Evolutionary conservation across 2,113 vertebrate genomes (phyloP).

Genomic region (Cichladusa arquata): DNA sequence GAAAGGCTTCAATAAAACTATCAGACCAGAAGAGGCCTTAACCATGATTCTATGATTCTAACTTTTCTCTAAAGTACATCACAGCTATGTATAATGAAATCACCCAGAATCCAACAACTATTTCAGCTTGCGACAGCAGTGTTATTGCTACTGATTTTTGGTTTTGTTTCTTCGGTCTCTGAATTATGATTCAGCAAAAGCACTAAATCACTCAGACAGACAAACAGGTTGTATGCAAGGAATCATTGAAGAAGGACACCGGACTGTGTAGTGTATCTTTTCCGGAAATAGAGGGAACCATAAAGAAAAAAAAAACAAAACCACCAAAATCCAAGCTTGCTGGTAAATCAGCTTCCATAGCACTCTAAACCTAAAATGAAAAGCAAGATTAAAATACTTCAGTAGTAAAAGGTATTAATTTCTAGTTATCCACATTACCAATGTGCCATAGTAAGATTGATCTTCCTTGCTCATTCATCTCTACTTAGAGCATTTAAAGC

Average conservation of each 20-base stretch:
- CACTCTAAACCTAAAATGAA: background rate
- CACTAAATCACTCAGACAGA: background rate
- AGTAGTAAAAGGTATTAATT: background rate
- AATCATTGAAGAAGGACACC: background rate
- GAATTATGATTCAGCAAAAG: background rate
- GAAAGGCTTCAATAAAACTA: background rate
- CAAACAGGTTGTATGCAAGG: background rate
- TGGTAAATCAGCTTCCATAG: background rate
- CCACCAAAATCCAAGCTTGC: background rate
- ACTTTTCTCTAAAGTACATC: background rate
- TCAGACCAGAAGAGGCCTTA: background rate
- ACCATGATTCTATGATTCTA: background rate
- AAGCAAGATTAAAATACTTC: background rate
- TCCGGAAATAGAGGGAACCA: background rate
- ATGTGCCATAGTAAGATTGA: background rate
- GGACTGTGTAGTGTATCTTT: background rate
- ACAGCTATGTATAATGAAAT: background rate
- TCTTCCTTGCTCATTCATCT: background rate
- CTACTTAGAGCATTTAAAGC: background rate
- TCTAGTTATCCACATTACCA: background rate
- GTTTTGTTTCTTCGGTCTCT: background rate
- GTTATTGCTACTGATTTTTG: background rate
- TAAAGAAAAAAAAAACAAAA: too few relatives aligned
- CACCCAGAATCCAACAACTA: background rate
- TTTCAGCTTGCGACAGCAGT: background rate